Evolutionary conservation across 1,140 invertebrate genomes (phyloP).

Genomic region (Drosophila paulistorum): DNA sequence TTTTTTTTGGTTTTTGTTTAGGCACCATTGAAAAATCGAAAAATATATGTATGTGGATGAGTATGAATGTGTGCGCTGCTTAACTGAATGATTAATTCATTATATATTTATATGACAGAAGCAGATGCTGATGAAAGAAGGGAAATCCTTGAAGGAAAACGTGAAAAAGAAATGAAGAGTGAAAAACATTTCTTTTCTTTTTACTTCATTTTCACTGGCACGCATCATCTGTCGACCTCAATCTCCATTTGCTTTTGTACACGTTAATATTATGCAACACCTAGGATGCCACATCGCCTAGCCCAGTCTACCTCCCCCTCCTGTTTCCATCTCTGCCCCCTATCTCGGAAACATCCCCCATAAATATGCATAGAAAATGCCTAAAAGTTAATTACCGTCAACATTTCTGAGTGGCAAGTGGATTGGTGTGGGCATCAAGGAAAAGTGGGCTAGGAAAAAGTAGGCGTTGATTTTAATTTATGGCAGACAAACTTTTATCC

Average conservation of each 20-base stretch:
- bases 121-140: constrained; percentile 45
- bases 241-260: constrained; percentile 21
- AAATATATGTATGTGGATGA: constrained; percentile 16
- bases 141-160: constrained; percentile 30
- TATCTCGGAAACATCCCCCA: constrained; percentile 39
- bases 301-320: background rate
- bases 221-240: constrained; percentile 55
- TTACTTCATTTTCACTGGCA: constrained; percentile 44
- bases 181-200: background rate
- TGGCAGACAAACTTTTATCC: constrained; percentile 72
- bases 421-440: background rate
- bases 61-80: constrained; percentile 39
- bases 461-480: constrained; percentile 78
- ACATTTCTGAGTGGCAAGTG: constrained; percentile 69
- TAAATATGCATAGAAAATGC: constrained; percentile 80
- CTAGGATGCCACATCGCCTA: constrained; percentile 20
- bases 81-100: constrained; percentile 79
- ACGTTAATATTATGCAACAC: constrained; percentile 72
- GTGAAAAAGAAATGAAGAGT: constrained; percentile 33
- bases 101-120: constrained; percentile 69
- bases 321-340: constrained; percentile 8
- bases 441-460: constrained; percentile 50
- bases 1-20: constrained; percentile 47
- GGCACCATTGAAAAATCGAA: constrained; percentile 64
- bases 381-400: constrained; percentile 81